Evolutionary conservation across 2,888 invertebrate genomes (phyloP).

Genomic region (Cantharis rufa): DNA sequence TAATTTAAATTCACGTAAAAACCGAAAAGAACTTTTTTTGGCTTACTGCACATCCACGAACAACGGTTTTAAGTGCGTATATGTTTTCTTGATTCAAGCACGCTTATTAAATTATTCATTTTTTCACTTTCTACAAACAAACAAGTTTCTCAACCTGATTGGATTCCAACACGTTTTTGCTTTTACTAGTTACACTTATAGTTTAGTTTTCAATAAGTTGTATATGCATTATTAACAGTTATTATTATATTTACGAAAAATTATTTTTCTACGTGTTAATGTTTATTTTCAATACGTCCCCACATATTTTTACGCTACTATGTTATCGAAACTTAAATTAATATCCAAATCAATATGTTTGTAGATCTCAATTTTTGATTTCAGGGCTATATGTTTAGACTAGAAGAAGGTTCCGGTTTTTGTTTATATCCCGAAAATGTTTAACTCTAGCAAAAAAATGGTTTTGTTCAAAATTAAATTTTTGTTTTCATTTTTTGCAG

Average conservation of each 20-base stretch:
- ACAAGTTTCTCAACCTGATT: constrained; percentile 37
- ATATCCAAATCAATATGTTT: too few relatives aligned
- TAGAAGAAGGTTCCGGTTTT: too few relatives aligned
- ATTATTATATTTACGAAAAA: not conserved
- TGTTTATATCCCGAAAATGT: too few relatives aligned
- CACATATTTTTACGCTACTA: too few relatives aligned
- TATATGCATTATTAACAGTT: not conserved
- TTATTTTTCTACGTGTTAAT: too few relatives aligned
- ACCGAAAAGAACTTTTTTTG: not conserved
- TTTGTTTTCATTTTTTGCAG: too few relatives aligned
- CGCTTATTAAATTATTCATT: constrained; percentile 41
- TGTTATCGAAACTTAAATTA: too few relatives aligned
- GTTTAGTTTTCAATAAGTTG: not conserved
- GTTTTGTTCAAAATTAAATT: too few relatives aligned
- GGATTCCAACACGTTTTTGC: constrained; percentile 40
- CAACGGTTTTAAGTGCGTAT: not conserved
- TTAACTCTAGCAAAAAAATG: too few relatives aligned
- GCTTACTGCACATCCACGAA: not conserved
- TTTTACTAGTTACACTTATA: constrained; percentile 27
- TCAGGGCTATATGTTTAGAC: too few relatives aligned
- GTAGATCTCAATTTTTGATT: too few relatives aligned
- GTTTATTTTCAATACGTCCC: too few relatives aligned
- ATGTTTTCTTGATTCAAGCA: constrained; percentile 12
- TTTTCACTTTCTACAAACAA: constrained; percentile 40
- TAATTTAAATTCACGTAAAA: not conserved